phyloP scores from a whole-genome alignment of 1,140 invertebrate species.

The Philotrypesis tridentata region DNA sequence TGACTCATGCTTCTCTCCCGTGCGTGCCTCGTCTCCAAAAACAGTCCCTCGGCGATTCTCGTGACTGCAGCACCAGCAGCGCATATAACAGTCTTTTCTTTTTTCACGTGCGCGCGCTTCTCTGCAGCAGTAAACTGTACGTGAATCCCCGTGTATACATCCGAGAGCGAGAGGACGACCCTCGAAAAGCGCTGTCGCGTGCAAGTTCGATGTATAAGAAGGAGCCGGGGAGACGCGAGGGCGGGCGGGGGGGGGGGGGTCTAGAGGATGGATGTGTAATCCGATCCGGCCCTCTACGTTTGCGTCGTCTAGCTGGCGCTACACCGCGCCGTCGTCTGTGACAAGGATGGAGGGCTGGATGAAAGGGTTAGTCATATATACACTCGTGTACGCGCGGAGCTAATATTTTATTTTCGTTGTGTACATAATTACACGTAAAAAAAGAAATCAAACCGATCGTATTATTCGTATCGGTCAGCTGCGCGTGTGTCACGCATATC shows the following conservation, averaged over 20 bases:
- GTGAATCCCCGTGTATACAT: not conserved
- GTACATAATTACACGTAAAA: too few relatives aligned
- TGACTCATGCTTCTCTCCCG: conserved; percentile 9
- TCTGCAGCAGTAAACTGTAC: not conserved
- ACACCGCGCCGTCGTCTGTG: too few relatives aligned
- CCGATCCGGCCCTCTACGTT: not conserved
- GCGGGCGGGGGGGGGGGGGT: not conserved
- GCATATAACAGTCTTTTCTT: not conserved
- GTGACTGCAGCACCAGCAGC: not conserved
- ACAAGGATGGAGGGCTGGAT: too few relatives aligned
- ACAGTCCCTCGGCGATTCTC: conserved; percentile 20
- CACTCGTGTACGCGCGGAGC: too few relatives aligned
- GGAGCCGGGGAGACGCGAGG: not conserved
- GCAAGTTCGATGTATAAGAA: not conserved
- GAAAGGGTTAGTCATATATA: too few relatives aligned
- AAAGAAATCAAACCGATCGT: too few relatives aligned
- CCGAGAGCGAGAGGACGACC: not conserved
- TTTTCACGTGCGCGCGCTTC: not conserved
- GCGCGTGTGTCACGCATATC: too few relatives aligned
- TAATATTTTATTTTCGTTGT: too few relatives aligned
- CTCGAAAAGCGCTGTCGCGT: conserved; percentile 4
- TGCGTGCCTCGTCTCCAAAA: conserved; percentile 1
- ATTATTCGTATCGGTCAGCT: too few relatives aligned
- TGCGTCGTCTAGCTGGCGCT: too few relatives aligned
- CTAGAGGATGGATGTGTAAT: conserved; percentile 7